Evolutionary conservation across 2,888 invertebrate genomes (phyloP).

Genomic region (Temnothorax rugatulus): DNA sequence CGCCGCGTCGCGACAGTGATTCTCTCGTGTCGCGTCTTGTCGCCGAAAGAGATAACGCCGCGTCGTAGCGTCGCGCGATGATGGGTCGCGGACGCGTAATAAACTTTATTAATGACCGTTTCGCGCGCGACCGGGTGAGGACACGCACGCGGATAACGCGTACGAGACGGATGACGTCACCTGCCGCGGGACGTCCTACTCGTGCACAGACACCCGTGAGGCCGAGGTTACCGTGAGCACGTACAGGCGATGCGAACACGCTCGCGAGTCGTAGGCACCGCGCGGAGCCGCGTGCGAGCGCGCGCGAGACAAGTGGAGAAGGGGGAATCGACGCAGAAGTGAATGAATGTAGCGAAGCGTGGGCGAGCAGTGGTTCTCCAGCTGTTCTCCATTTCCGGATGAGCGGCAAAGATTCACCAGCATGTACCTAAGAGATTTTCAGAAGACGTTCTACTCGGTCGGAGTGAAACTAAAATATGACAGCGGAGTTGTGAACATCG

Average conservation of each 20-base stretch:
- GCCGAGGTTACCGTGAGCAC: conserved; percentile 47
- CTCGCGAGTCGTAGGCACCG: conserved; percentile 54
- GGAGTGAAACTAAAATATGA: not conserved
- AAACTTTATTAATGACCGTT: conserved; percentile 77
- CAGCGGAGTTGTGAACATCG: not conserved
- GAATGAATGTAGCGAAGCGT: conserved; percentile 83
- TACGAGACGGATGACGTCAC: conserved; percentile 80
- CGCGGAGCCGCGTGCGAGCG: conserved; percentile 59
- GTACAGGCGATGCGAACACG: conserved; percentile 69
- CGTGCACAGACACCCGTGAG: conserved; percentile 59
- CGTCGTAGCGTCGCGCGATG: conserved; percentile 24
- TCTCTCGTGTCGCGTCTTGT: conserved; percentile 5
- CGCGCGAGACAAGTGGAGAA: conserved; percentile 57
- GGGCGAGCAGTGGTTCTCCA: conserved; percentile 82
- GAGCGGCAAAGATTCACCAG: not conserved
- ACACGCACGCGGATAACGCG: conserved; percentile 60
- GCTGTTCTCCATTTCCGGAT: conserved; percentile 27
- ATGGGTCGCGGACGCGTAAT: conserved; percentile 63
- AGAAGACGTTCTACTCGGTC: not conserved
- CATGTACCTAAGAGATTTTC: not conserved
- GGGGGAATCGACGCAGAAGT: conserved; percentile 77
- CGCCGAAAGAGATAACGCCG: conserved; percentile 44
- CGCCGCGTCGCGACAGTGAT: conserved; percentile 2
- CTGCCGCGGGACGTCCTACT: conserved; percentile 65
- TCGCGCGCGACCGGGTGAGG: conserved; percentile 62